Base-by-base conservation (phyloP, 1,140 invertebrate genomes). In the Ptiloglossa arizonensis region DNA sequence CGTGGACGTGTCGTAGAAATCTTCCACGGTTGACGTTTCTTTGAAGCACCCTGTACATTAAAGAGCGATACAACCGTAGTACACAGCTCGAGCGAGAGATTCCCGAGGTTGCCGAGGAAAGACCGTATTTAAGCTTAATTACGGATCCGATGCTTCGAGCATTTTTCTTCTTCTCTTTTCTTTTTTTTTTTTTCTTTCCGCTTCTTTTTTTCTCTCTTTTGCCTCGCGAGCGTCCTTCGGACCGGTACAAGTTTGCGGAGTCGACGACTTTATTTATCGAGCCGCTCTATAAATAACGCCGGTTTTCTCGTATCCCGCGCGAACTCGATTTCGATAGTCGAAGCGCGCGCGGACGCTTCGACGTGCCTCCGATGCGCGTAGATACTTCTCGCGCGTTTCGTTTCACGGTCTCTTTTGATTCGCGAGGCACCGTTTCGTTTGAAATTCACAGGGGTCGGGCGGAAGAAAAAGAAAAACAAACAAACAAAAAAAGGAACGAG, bases 71-170 rank as follows among this genome's bases (percentile, higher is more conserved):
- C 54, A n/a, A 48, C n/a, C 35, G 15, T 38, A 9, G 63, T 24
- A 54, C 46, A 50, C 41, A 66, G 69, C 22, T 68, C 46, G 52
- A 76, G 60, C 73, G 72, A 80, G 52, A 68, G 71, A 63, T 46
- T 41, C 19, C 22, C n/a, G 13, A 13, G 19, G 22, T 46, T 38
- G 29, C 8, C 3, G 44, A 57, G 38, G 35, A 29, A 32, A 27
- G 41, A 59, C 69, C 29, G 46, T 50, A 9, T 27, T 71, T 48
- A 35, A 48, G 27, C 27, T 17, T 72, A 74, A 82, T 74, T 72
- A 70, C 63, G 68, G 67, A 78, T 66, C 66, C 44, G 2, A 24
- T 32, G 15, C 17, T 24, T 5, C 15, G 46, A 24, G 56, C 6
- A 13, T 52, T 54, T 63, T 4, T 24, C 52, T 57, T 64, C 29